Conservation (phyloP, 2,797 vertebrate species). For the Melanotaenia trifasciata region DNA sequence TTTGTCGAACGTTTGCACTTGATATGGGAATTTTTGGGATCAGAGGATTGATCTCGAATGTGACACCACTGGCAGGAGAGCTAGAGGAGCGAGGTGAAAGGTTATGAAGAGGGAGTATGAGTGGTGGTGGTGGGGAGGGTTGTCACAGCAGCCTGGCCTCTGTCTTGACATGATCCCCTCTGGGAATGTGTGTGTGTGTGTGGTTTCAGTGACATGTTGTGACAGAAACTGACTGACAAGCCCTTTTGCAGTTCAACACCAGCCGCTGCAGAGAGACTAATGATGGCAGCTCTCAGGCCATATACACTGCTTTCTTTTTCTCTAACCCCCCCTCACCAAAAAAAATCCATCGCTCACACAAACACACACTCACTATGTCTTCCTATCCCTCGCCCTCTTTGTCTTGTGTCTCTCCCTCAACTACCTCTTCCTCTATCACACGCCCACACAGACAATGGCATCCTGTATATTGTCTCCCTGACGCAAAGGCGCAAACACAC, state of each 20-base stretch:
- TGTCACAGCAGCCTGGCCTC: slow-evolving; percentile 57
- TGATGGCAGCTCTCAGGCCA: slow-evolving; percentile 75
- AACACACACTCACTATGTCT: slow-evolving; percentile 52
- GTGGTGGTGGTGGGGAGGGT: slow-evolving; percentile 16
- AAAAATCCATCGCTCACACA: slow-evolving; percentile 18
- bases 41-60: slow-evolving; percentile 18
- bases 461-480: slow-evolving; percentile 74
- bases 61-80: slow-evolving; percentile 21
- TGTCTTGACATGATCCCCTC: slow-evolving; percentile 70
- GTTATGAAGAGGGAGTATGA: slow-evolving; percentile 36
- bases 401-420: slow-evolving; percentile 76
- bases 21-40: slow-evolving; percentile 7
- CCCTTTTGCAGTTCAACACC: slow-evolving; percentile 73
- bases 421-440: slow-evolving; percentile 79
- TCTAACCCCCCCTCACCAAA: not conserved
- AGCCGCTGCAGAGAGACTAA: slow-evolving; percentile 72
- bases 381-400: slow-evolving; percentile 72
- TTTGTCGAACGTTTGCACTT: slow-evolving; percentile 13
- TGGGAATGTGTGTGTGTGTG: slow-evolving; percentile 49
- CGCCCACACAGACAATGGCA: slow-evolving; percentile 80
- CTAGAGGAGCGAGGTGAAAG: slow-evolving; percentile 60
- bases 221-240: slow-evolving; percentile 77
- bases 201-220: slow-evolving; percentile 72
- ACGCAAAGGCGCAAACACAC: slow-evolving; percentile 73
- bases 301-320: slow-evolving; percentile 71